Conservation (phyloP, 2,113 vertebrate species). For the Forbesichthys agassizii region DNA sequence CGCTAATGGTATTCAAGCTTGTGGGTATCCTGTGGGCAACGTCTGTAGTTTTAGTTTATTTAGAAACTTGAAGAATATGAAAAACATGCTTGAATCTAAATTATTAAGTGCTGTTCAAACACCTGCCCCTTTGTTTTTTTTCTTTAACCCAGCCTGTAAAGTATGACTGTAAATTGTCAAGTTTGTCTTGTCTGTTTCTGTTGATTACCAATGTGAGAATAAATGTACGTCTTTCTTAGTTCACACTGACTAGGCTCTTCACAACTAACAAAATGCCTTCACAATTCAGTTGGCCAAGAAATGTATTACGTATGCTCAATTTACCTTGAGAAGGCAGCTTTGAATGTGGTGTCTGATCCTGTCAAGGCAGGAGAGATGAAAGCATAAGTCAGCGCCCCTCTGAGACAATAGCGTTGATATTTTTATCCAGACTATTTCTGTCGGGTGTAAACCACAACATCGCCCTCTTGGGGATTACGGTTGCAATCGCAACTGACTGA, state of each 20-base stretch:
- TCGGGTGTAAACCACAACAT: too few species aligned
- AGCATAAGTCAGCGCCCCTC: too few species aligned
- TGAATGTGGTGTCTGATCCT: neutral
- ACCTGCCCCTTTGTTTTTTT: conserved; percentile 37
- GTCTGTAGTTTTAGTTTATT: conserved; percentile 40
- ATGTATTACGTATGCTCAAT: neutral
- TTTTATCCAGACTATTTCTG: too few species aligned
- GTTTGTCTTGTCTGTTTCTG: conserved; percentile 42
- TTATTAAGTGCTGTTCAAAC: conserved; percentile 55
- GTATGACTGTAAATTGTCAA: conserved; percentile 66
- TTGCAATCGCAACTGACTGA: too few species aligned
- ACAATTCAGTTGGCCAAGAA: neutral
- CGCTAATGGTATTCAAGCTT: conserved; percentile 1
- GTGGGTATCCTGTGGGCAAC: neutral
- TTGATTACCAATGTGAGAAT: conserved; percentile 62
- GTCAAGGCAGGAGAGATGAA: neutral
- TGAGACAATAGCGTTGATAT: too few species aligned
- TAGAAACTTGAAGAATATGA: conserved; percentile 13
- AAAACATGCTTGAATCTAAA: conserved; percentile 62
- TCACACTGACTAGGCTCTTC: conserved; percentile 38
- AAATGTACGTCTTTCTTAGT: conserved; percentile 51
- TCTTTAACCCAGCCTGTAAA: neutral
- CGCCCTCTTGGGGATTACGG: too few species aligned
- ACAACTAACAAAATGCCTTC: neutral
- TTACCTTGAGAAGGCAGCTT: neutral